Evolutionary conservation across 1,140 invertebrate species (phyloP).

Genomic region (Rhyzopertha dominica): DNA sequence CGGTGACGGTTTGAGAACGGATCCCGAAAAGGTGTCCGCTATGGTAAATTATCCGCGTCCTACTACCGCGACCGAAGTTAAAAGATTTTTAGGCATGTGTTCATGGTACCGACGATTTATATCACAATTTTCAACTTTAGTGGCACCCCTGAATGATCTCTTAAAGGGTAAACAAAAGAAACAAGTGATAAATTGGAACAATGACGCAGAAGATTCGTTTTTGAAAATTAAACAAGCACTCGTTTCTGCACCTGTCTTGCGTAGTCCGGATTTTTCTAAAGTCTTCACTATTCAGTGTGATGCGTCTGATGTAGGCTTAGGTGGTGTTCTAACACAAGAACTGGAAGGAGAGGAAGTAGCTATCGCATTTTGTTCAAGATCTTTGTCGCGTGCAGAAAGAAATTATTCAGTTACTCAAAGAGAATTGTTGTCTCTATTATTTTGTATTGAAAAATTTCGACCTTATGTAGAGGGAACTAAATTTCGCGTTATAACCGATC

Average conservation of each 20-base stretch:
- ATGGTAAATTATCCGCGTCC: slow-evolving; percentile 33
- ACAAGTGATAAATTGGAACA: slow-evolving; percentile 22
- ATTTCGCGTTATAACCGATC: slow-evolving; percentile 48
- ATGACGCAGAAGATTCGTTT: slow-evolving; percentile 10
- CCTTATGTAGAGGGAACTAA: slow-evolving; percentile 41
- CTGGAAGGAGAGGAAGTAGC: slow-evolving; percentile 1
- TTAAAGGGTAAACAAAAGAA: slow-evolving; percentile 18
- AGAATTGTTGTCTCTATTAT: slow-evolving; percentile 43
- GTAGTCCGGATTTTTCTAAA: slow-evolving; percentile 20
- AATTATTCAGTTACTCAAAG: slow-evolving; percentile 31
- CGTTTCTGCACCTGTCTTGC: slow-evolving; percentile 19
- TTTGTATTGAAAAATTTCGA: slow-evolving; percentile 2
- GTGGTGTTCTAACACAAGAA: slow-evolving; percentile 10
- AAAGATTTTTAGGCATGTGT: slow-evolving; percentile 16
- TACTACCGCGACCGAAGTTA: slow-evolving; percentile 31
- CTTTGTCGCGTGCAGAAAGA: slow-evolving; percentile 6
- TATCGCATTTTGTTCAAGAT: slow-evolving; percentile 6
- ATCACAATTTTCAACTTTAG: slow-evolving; percentile 28
- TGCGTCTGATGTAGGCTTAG: slow-evolving; percentile 8
- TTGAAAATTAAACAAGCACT: slow-evolving; percentile 19
- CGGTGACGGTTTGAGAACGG: slow-evolving; percentile 29
- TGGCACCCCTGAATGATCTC: slow-evolving; percentile 35
- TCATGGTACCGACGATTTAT: slow-evolving; percentile 19
- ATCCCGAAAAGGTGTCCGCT: slow-evolving; percentile 23
- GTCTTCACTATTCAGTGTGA: slow-evolving; percentile 21